These are phyloP conservation scores for Lumbricus terrestris DNA, from an alignment of 2,888 invertebrate species.

Conservation along the genomic window DNA sequence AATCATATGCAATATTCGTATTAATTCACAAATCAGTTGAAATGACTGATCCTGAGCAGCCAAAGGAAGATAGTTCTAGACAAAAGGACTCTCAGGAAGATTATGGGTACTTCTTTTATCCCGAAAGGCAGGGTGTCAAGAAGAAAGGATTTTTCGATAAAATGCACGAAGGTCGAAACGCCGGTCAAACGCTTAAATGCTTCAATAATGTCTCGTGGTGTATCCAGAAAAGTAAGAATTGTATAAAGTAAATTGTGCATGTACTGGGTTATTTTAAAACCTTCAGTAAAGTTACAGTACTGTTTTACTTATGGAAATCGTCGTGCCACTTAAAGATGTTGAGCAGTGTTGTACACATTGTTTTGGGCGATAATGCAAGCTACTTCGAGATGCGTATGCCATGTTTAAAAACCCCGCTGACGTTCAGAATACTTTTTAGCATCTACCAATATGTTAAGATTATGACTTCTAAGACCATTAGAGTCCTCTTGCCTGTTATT, in stretches of 20 bases:
- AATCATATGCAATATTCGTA: neutral
- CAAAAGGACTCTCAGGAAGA: slow-evolving; percentile 33
- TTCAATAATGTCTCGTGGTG: slow-evolving; percentile 77
- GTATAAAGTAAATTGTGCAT: neutral
- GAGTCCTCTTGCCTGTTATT: neutral
- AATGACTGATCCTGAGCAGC: neutral
- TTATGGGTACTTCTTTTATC: slow-evolving; percentile 41
- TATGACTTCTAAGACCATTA: neutral
- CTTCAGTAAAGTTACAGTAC: neutral
- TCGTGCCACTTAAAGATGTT: neutral
- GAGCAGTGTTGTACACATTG: neutral
- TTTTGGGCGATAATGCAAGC: neutral
- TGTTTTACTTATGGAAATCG: neutral
- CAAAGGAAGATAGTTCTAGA: neutral
- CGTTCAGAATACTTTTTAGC: too few species aligned
- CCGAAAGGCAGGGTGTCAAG: slow-evolving; percentile 29
- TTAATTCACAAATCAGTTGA: neutral
- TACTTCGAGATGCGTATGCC: neutral
- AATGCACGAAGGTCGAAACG: slow-evolving; percentile 33
- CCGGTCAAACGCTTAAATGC: slow-evolving; percentile 65
- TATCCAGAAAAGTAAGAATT: slow-evolving; percentile 66
- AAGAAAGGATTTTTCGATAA: slow-evolving; percentile 9
- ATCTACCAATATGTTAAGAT: neutral
- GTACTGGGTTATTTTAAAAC: too few species aligned
- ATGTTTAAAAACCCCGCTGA: neutral